Conservation (phyloP, 2,797 vertebrate species). For the Oryzias dopingdopingensis region DNA sequence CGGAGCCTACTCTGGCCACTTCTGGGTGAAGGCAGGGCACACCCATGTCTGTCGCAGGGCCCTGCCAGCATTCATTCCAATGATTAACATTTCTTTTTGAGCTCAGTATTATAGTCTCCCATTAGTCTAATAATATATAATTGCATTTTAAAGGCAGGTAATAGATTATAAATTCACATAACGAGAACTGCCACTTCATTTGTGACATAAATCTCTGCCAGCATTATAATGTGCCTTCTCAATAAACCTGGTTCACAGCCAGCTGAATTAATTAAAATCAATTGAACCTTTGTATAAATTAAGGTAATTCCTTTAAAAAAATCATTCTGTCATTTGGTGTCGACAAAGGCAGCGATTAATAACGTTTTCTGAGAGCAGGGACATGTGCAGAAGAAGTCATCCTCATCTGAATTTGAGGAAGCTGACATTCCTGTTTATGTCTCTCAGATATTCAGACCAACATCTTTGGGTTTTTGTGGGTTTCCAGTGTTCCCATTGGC, state of each 20-base stretch:
- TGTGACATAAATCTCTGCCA: slow-evolving; percentile 75
- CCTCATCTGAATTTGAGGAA: not conserved
- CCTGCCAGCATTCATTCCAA: slow-evolving; percentile 41
- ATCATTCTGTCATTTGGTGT: slow-evolving; percentile 56
- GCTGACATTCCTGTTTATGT: not conserved
- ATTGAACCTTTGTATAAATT: slow-evolving; percentile 74
- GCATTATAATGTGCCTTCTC: slow-evolving; percentile 66
- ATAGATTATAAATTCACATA: slow-evolving; percentile 76
- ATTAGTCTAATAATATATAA: slow-evolving; percentile 79
- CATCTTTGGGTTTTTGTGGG: too few relatives aligned
- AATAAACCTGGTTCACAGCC: slow-evolving; percentile 73
- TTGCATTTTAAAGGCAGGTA: slow-evolving; percentile 80
- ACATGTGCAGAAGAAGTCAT: not conserved
- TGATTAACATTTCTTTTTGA: slow-evolving; percentile 47
- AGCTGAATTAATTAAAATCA: slow-evolving; percentile 76
- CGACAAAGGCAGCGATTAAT: slow-evolving; percentile 55
- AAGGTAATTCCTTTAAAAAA: slow-evolving; percentile 70
- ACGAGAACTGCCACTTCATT: slow-evolving; percentile 72
- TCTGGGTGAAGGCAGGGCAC: not conserved
- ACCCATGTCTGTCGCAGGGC: not conserved
- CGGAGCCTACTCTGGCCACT: not conserved
- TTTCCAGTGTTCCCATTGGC: too few relatives aligned
- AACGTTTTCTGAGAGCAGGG: slow-evolving; percentile 42
- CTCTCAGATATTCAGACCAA: not conserved
- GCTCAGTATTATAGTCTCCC: slow-evolving; percentile 65